Percentiles rank a stretch among this genome's conserved stretches.
These are phyloP conservation scores for Phasia obesa DNA, from an alignment of 2,888 invertebrate species.

Conservation along the genomic window DNA sequence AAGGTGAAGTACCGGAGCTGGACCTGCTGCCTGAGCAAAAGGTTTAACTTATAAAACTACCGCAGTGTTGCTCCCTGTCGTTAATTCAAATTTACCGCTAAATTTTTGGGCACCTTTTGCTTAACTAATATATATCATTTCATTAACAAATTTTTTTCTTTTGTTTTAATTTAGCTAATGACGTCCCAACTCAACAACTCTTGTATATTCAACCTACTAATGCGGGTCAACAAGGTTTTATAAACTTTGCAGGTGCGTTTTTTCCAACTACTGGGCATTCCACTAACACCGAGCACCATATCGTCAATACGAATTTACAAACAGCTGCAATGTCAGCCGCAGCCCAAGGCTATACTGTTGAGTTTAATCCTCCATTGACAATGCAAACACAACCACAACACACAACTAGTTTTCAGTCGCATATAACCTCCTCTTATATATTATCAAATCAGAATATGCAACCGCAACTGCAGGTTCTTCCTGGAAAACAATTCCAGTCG, in stretches of 20 bases:
- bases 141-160: background rate
- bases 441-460: constrained; percentile 43
- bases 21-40: no score
- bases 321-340: constrained; percentile 69
- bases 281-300: constrained; percentile 56
- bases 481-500: constrained; percentile 25
- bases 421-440: constrained; percentile 35
- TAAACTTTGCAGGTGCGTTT: constrained; percentile 64
- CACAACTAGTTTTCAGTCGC: constrained; percentile 33
- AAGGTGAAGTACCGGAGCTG: no score
- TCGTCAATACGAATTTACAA: constrained; percentile 65
- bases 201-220: constrained; percentile 69
- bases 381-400: constrained; percentile 61
- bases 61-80: no score
- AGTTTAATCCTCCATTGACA: constrained; percentile 59
- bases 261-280: constrained; percentile 56
- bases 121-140: no score
- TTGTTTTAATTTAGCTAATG: constrained; percentile 52
- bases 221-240: constrained; percentile 67
- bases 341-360: constrained; percentile 58
- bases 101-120: no score
- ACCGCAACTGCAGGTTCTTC: constrained; percentile 38
- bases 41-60: no score
- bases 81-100: no score
- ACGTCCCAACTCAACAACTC: constrained; percentile 67